phyloP scores from a whole-genome alignment of 2,888 invertebrate genomes.

The Pristionchus arcanus region DNA sequence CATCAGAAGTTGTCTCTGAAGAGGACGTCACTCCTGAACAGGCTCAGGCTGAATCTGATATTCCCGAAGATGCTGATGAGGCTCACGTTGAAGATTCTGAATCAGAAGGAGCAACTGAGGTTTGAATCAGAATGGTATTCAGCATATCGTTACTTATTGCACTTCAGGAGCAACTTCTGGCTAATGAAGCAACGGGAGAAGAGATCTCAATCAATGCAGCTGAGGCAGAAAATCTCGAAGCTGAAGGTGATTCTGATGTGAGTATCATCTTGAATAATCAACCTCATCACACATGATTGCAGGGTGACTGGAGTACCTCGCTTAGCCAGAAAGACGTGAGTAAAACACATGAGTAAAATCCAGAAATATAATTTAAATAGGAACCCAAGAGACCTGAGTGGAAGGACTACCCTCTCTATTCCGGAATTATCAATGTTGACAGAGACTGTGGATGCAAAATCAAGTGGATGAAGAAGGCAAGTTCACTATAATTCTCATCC shows the following conservation, averaged over 20 bases:
- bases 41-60: neutral
- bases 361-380: neutral
- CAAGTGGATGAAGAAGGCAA: constrained; percentile 55
- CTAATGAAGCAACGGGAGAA: neutral
- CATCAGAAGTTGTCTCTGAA: constrained; percentile 1
- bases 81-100: constrained; percentile 33
- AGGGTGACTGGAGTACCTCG: neutral
- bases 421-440: constrained; percentile 31
- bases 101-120: constrained; percentile 29
- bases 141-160: neutral
- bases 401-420: constrained; percentile 51
- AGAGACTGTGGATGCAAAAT: constrained; percentile 52
- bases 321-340: neutral
- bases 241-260: neutral
- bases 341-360: neutral
- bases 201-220: constrained; percentile 6
- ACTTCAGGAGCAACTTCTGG: neutral
- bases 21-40: constrained; percentile 32
- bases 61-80: constrained; percentile 41
- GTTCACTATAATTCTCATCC: too few species aligned
- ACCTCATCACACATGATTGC: neutral
- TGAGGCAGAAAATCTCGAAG: constrained; percentile 4
- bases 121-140: neutral
- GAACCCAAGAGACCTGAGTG: neutral
- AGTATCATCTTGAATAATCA: neutral